A percentile compares a stretch with the other conserved stretches of the same genome.
Conservation (phyloP, 2,888 invertebrate genomes). For the Pelosia muscerda region DNA sequence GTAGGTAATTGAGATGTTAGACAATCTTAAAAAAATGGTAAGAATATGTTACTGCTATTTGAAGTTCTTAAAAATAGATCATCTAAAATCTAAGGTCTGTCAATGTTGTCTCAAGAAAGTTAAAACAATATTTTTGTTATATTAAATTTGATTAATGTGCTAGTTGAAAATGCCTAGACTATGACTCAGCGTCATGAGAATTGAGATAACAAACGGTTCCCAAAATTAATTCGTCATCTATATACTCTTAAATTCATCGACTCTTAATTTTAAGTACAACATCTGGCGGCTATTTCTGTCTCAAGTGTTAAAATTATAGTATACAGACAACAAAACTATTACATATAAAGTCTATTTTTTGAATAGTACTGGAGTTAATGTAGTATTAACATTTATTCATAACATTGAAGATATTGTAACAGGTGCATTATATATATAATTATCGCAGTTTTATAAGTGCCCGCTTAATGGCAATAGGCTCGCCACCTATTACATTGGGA, state of each 20-base stretch:
- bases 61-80: not conserved
- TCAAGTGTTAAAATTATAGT: constrained; percentile 40
- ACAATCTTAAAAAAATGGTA: not conserved
- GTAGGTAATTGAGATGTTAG: not conserved
- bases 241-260: constrained; percentile 49
- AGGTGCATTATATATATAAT: too few species aligned
- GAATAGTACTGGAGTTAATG: too few species aligned
- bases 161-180: constrained; percentile 34
- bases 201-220: constrained; percentile 48
- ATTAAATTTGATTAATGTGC: constrained; percentile 10
- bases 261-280: constrained; percentile 43
- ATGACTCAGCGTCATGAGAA: constrained; percentile 55
- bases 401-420: not conserved
- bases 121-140: not conserved
- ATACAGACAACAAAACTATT: constrained; percentile 34
- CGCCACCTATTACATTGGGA: too few species aligned
- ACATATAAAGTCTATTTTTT: too few species aligned
- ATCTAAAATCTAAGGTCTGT: not conserved
- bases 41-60: constrained; percentile 1
- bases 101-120: constrained; percentile 1
- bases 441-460: too few species aligned
- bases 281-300: constrained; percentile 45
- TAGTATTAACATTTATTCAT: not conserved
- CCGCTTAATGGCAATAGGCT: too few species aligned
- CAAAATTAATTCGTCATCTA: constrained; percentile 57